Evolutionary conservation across 2,888 invertebrate species (phyloP).

Genomic region (Dryocosmus kuriphilus): DNA sequence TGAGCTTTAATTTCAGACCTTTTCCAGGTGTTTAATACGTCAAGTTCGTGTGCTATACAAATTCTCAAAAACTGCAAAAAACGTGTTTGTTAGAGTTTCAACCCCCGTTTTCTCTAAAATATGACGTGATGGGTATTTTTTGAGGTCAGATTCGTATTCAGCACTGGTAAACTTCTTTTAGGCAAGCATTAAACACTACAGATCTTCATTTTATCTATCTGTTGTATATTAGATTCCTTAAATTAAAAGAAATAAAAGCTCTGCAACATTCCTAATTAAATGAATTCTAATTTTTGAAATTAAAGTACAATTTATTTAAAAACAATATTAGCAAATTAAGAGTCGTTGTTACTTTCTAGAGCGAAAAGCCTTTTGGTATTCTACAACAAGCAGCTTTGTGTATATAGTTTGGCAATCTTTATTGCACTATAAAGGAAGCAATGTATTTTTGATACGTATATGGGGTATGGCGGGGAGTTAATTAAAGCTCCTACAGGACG

Average conservation of each 20-base stretch:
- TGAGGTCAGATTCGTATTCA: too few species aligned
- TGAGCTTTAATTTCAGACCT: too few species aligned
- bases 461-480: conserved; percentile 12
- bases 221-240: neutral
- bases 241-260: neutral
- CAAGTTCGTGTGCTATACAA: too few species aligned
- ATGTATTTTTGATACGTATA: conserved; percentile 37
- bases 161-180: too few species aligned
- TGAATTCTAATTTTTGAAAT: neutral
- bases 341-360: neutral
- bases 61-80: too few species aligned
- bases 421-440: conserved; percentile 24
- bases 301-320: neutral
- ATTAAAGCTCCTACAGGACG: conserved; percentile 13
- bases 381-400: neutral
- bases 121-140: too few species aligned
- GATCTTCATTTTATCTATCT: too few species aligned
- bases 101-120: too few species aligned
- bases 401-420: neutral
- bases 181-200: too few species aligned
- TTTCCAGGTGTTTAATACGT: too few species aligned
- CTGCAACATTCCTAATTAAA: neutral
- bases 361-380: neutral
- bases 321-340: neutral
- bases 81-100: too few species aligned